Percentiles rank a stretch among this genome's conserved stretches.
phyloP scores from a whole-genome alignment of 2,797 vertebrate genomes.

The Eutrigla gurnardus region DNA sequence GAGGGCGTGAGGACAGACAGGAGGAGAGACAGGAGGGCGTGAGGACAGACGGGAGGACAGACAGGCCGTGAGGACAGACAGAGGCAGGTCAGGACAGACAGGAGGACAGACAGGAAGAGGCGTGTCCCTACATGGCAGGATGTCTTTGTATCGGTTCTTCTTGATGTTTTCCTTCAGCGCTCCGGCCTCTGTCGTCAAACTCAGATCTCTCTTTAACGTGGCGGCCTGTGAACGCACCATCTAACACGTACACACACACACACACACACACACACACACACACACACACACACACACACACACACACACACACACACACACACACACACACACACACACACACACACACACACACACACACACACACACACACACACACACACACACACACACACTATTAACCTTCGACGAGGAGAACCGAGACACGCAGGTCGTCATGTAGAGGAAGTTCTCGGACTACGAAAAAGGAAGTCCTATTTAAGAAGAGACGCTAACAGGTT shows the following conservation, averaged over 20 bases:
- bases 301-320: too few relatives aligned
- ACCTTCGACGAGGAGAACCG: too few relatives aligned
- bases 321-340: neutral
- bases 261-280: constrained; percentile 2
- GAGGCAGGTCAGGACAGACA: neutral
- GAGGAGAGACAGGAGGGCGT: too few relatives aligned
- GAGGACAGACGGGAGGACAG: neutral
- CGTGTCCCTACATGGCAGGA: constrained; percentile 61
- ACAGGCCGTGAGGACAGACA: too few relatives aligned
- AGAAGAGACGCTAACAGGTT: too few relatives aligned
- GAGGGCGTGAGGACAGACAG: too few relatives aligned
- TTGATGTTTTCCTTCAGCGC: constrained; percentile 66
- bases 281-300: too few relatives aligned
- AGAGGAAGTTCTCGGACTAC: too few relatives aligned
- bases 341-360: neutral
- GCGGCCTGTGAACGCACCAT: constrained; percentile 50
- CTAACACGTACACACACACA: constrained; percentile 37
- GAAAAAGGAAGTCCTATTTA: too few relatives aligned
- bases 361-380: constrained; percentile 8
- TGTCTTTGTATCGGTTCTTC: constrained; percentile 76
- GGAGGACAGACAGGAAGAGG: neutral
- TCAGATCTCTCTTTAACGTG: constrained; percentile 10
- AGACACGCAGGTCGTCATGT: too few relatives aligned
- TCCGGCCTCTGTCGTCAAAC: constrained; percentile 47
- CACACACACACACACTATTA: neutral